Base-by-base conservation (phyloP, 1,140 invertebrate genomes). In the Sogatella furcifera region DNA sequence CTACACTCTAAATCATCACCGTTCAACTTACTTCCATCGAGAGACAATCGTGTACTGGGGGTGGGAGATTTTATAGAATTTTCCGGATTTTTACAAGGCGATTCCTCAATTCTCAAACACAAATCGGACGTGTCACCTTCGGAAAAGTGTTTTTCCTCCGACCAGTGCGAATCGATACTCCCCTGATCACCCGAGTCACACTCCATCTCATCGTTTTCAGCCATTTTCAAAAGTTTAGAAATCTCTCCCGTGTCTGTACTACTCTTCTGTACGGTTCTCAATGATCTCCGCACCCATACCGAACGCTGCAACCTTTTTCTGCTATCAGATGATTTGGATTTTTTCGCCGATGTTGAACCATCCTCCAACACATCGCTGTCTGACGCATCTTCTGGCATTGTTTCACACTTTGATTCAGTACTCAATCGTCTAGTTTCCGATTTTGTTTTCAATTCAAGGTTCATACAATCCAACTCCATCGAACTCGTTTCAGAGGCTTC, bases 71-170 rank as follows among this genome's bases (percentile, higher is more conserved):
- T 38, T 38, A 13, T 10, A 38, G 34, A 5, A 8, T 2, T 4
- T 38, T 38, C 34, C 9, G 34, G 11, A 38, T 13, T 10, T 38
- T 38, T 38, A 38, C 34, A 38, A 34, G 55, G 55, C 8, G 55
- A 56, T 56, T 56, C 55, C 41, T 56, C 55, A 6, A 56, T 31
- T 17, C 11, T 38, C 22, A 56, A 38, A 41, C 38, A 19, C 31
- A 56, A 13, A 56, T 56, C 55, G 10, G 19, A 31, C 31, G 38
- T 21, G 8, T 56, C 55, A 34, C 13, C 22, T 56, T 56, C 38
- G 21, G 22, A 17, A 38, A 41, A 6, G 9, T 8, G 31, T 19
- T 28, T 17, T n/a, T 55, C 22, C 11, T 55, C 53, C n/a, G 24
- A 28, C 24, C 24, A 28, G 6, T 28, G 24, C 24, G n/a, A 21